phyloP scores from a whole-genome alignment of 1,140 invertebrate genomes.

The Ceratina japonica region DNA sequence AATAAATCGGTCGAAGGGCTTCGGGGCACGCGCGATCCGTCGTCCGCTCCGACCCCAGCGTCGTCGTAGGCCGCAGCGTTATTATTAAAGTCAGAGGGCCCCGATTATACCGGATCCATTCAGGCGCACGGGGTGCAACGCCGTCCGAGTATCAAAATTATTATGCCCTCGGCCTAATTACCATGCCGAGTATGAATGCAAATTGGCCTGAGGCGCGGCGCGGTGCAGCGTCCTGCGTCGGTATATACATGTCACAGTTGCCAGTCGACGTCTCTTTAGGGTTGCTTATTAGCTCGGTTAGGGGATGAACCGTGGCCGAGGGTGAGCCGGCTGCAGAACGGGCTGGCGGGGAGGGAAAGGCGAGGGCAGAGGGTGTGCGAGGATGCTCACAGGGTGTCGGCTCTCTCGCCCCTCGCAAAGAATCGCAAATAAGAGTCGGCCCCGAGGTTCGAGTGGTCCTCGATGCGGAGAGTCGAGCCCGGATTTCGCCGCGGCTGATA shows the following conservation, averaged over 20 bases:
- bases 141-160: slow-evolving; percentile 68
- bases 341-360: no score
- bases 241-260: slow-evolving; percentile 60
- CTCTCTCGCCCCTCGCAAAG: slow-evolving; percentile 58
- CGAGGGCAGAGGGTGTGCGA: slow-evolving; percentile 21
- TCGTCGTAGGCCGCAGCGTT: slow-evolving; percentile 35
- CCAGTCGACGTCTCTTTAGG: slow-evolving; percentile 67
- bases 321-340: slow-evolving; percentile 17
- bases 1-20: slow-evolving; percentile 49
- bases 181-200: slow-evolving; percentile 76
- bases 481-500: slow-evolving; percentile 70
- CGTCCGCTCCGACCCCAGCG: background rate
- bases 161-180: slow-evolving; percentile 71
- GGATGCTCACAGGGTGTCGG: slow-evolving; percentile 52
- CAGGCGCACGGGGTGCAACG: slow-evolving; percentile 24
- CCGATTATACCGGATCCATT: slow-evolving; percentile 50
- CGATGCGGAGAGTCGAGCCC: slow-evolving; percentile 15
- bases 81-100: slow-evolving; percentile 58
- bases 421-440: slow-evolving; percentile 71
- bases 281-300: slow-evolving; percentile 74
- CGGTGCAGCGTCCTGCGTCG: slow-evolving; percentile 22
- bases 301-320: slow-evolving; percentile 55
- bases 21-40: slow-evolving; percentile 3
- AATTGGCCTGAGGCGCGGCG: slow-evolving; percentile 55
- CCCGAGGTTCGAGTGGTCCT: slow-evolving; percentile 51